Base-by-base conservation (phyloP, 2,113 vertebrate species). In the Ptilonorhynchus violaceus region DNA sequence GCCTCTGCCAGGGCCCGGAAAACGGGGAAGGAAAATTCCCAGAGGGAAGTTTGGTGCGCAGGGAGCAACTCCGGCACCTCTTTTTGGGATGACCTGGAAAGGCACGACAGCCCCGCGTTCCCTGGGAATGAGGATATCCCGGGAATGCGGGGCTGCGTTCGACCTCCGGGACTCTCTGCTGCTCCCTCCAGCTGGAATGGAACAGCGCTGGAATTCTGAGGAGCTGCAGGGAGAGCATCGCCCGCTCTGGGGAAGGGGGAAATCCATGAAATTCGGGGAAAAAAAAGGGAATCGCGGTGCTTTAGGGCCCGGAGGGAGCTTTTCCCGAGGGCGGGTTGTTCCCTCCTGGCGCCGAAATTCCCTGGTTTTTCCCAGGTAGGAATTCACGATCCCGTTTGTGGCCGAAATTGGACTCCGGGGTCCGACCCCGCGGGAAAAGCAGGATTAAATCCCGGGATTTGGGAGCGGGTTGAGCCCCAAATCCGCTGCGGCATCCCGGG, bases 401-500 rank as follows among this genome's bases (percentile, higher is more conserved):
- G 4, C 20, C 7, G 19, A 7, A 85, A 47, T 22, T 3, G 63
- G 23, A 2, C 8, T 19, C 13, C 0, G 1, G 47, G 49, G 7
- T 33, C 19, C 1, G 3, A 4, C 3, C 31, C 63, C 2, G 3
- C 2, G 56, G 53, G 85, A 25, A 47, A 52, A 70, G 13, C 0
- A 0, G 77, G 89, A 20, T 7, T 1, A 42, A n/a, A 13, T 2
- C 6, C 17, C 0, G 1, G 81, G 69, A 60, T 35, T 31, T 5
- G 47, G 64, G 23, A 50, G 5, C 6, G 0, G 1, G 1, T 3
- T 1, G 41, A 82, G 27, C 30, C 18, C 47, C 62, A 59, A 6
- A 31, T 1, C 16, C 0, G 0, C 59, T 4, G 30, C 35, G 1
- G 2, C 46, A 3, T 44, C 55, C 46, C 0, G 0, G 27, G 9